Percentiles rank a stretch among this genome's conserved stretches.
Conservation (phyloP, 2,113 vertebrate species). For the Saiga tatarica region DNA sequence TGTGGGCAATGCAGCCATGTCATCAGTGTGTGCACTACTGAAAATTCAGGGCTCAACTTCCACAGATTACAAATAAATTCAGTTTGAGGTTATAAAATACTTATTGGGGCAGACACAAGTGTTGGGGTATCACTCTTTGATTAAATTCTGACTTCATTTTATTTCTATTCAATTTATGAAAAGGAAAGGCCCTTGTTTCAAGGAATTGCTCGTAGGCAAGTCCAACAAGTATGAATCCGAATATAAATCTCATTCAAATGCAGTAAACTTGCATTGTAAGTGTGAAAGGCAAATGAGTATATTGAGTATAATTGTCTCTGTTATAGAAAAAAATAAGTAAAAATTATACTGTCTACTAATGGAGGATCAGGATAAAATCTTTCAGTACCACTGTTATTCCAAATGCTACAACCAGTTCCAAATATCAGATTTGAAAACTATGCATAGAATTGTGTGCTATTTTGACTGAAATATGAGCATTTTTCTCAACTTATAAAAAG, state of each 20-base stretch:
- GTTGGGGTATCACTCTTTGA: background rate
- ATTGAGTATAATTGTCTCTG: background rate
- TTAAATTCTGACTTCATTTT: background rate
- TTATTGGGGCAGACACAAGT: background rate
- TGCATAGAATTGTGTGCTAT: background rate
- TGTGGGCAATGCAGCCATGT: accelerated
- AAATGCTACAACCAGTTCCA: background rate
- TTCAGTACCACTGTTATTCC: background rate
- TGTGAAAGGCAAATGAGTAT: background rate
- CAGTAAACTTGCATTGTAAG: background rate
- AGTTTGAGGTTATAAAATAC: background rate
- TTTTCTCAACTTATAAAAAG: background rate
- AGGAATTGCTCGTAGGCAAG: background rate
- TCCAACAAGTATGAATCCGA: background rate
- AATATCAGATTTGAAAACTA: background rate
- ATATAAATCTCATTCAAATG: background rate
- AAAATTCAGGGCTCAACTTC: background rate
- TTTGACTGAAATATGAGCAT: background rate
- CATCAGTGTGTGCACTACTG: background rate
- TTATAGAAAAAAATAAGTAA: background rate
- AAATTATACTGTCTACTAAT: background rate
- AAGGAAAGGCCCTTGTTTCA: background rate
- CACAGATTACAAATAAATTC: background rate
- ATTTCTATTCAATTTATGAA: background rate
- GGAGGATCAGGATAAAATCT: background rate